Conservation (phyloP, 2,113 vertebrate genomes). For the Elephantulus edwardii region DNA sequence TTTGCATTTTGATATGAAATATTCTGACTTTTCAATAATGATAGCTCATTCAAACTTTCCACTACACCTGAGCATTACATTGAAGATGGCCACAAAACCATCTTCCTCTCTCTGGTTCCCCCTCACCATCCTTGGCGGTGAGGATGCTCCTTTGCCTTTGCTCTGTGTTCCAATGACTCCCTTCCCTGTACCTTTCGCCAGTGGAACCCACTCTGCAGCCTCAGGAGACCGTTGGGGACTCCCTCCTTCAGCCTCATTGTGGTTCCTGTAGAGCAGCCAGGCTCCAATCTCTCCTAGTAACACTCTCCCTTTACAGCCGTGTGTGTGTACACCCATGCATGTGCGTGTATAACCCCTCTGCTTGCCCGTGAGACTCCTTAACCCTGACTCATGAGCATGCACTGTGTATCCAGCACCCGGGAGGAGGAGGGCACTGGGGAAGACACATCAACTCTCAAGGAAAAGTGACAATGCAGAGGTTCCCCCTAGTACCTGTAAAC, state of each 20-base stretch:
- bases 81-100: background rate
- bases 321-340: too few relatives aligned
- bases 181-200: background rate
- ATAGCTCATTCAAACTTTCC: background rate
- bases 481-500: background rate
- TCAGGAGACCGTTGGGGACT: background rate
- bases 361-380: background rate
- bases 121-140: background rate
- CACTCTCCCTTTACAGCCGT: background rate
- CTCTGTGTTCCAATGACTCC: background rate
- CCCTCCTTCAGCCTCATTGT: background rate
- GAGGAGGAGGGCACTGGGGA: background rate
- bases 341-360: accelerated
- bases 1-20: background rate
- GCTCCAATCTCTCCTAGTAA: background rate
- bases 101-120: background rate
- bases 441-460: slow-evolving; percentile 3
- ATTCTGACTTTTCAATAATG: background rate
- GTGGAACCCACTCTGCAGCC: background rate
- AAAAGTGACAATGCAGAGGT: background rate
- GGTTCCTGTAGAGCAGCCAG: background rate
- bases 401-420: background rate
- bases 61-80: background rate
- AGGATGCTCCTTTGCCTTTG: background rate
- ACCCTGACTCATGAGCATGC: background rate